Percentiles rank a stretch among this genome's conserved stretches.
These are phyloP conservation scores for Amphipyra tragopoginis DNA, from an alignment of 2,888 invertebrate genomes.

Conservation along the genomic window DNA sequence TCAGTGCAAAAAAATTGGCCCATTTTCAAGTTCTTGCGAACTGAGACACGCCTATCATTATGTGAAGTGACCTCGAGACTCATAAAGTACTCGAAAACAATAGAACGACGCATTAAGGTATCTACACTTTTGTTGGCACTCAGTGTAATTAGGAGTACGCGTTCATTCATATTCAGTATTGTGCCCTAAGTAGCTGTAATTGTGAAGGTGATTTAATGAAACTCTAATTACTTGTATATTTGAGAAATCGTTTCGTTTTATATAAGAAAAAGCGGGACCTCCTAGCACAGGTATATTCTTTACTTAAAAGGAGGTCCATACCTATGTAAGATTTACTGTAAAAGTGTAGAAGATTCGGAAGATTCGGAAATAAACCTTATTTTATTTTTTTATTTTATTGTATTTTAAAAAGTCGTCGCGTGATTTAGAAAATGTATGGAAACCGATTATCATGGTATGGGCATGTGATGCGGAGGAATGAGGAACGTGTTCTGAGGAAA, in stretches of 20 bases:
- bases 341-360: too few species aligned
- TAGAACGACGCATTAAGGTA: conserved; percentile 21
- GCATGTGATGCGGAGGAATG: too few species aligned
- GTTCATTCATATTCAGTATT: conserved; percentile 24
- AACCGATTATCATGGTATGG: too few species aligned
- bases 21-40: conserved; percentile 27
- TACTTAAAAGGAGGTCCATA: too few species aligned
- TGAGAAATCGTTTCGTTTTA: background rate
- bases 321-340: too few species aligned
- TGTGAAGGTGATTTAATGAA: conserved; percentile 9
- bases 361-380: too few species aligned
- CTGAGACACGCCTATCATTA: conserved; percentile 23
- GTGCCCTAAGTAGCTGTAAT: conserved; percentile 6
- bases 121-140: conserved; percentile 39
- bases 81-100: conserved; percentile 30
- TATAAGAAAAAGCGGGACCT: too few species aligned
- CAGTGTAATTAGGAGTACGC: conserved; percentile 21
- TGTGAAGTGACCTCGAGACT: conserved; percentile 23
- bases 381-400: too few species aligned
- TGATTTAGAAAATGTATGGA: too few species aligned
- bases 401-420: too few species aligned
- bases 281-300: too few species aligned
- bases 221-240: conserved; percentile 2
- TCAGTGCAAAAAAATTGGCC: conserved; percentile 15
- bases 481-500: too few species aligned